Evolutionary conservation across 2,113 vertebrate genomes (phyloP), one percentile per base, ranked within the genome.

Genomic region (Entosphenus tridentatus): DNA sequence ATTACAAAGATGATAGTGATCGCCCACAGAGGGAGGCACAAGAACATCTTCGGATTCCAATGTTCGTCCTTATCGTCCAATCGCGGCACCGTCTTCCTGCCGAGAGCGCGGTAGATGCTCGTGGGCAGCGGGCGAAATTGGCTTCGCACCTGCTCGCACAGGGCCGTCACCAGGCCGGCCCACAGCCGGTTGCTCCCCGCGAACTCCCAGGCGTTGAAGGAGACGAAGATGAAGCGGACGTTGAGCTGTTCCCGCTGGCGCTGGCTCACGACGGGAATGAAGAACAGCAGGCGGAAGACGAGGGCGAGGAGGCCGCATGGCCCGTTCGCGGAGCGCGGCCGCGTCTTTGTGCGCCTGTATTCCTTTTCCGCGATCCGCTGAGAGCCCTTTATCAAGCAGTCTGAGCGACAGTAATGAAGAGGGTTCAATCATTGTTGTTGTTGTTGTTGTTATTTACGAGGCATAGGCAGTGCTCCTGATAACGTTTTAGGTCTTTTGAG

Each of bases 181-280:
- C 92, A 97, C 1, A 97, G 80, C 69, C 87, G 79, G 79, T 97
- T 89, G 0, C 86, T 87, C 57, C 91, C 89, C 0, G 86, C 83
- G 72, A 88, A 96, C 3, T 97, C 84, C 92, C 91, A 97, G 57
- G 92, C 91, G 55, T 86, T 95, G 73, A 96, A 96, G 71, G 84
- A 78, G 55, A 96, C 80, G 76, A 87, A 83, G 69, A 95, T 73
- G 76, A 89, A 95, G 1, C 83, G 71, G 1, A 87, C 70, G 71
- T 82, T 81, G 57, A 75, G 77, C 3, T 81, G 75, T 2, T 80
- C 71, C 72, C 83, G 79, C 74, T 87, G 85, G 11, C 75, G 2
- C 65, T 82, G 73, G 0, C 85, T 89, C 77, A 85, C 77, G 69
- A 86, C 55, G 0, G 86, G 83, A 39, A 73, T 72, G 77, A 80